Evolutionary conservation across 1,140 invertebrate species (phyloP).

Genomic region (Vanessa tameamea): DNA sequence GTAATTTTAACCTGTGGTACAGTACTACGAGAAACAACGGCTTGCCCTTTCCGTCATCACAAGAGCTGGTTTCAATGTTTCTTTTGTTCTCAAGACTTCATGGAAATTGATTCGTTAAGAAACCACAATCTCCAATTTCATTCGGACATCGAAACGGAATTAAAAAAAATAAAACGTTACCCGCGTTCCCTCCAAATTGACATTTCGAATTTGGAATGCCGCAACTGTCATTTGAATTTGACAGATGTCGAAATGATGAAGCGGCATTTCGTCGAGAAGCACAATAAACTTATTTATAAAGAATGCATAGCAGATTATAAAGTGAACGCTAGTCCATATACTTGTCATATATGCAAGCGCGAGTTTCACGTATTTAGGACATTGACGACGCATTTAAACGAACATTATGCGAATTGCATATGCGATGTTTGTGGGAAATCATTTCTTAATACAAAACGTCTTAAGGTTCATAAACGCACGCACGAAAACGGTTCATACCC

Average conservation of each 20-base stretch:
- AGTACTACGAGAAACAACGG: constrained; percentile 61
- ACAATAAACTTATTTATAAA: constrained; percentile 62
- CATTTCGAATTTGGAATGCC: constrained; percentile 68
- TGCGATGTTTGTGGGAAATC: constrained; percentile 73
- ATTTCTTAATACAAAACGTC: constrained; percentile 63
- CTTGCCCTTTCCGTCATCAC: constrained; percentile 69
- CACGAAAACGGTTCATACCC: constrained; percentile 65
- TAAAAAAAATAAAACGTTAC: constrained; percentile 67
- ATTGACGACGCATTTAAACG: constrained; percentile 67
- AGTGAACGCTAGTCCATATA: constrained; percentile 58
- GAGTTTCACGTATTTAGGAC: constrained; percentile 71
- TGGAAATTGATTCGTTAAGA: constrained; percentile 58
- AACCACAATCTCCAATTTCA: constrained; percentile 50
- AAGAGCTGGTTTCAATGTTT: constrained; percentile 75
- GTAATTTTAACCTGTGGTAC: constrained; percentile 58
- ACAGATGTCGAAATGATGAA: constrained; percentile 59
- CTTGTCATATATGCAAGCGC: constrained; percentile 61
- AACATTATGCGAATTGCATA: constrained; percentile 71
- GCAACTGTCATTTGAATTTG: constrained; percentile 55
- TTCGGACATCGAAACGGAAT: constrained; percentile 52
- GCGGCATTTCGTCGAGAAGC: constrained; percentile 55
- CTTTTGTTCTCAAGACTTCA: constrained; percentile 66
- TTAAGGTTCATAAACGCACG: constrained; percentile 67
- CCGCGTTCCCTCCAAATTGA: constrained; percentile 72
- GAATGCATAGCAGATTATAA: constrained; percentile 73